These are phyloP conservation scores for Periplaneta americana DNA, from an alignment of 1,140 invertebrate species.

Conservation along the genomic window DNA sequence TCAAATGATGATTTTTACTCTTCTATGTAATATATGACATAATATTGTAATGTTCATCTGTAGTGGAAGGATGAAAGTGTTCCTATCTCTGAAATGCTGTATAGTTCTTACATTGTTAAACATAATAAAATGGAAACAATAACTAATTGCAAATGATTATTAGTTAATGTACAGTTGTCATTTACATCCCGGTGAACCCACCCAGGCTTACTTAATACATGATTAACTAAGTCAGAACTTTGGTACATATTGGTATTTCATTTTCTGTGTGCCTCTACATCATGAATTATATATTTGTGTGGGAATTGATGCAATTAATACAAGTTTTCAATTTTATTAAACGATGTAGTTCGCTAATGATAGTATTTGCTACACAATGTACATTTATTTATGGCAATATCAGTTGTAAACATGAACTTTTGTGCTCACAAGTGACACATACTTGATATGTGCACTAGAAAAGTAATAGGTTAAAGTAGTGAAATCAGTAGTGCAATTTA, in stretches of 20 bases:
- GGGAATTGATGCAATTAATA: background rate
- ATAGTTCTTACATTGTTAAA: background rate
- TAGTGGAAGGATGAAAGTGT: background rate
- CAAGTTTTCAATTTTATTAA: background rate
- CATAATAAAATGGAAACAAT: background rate
- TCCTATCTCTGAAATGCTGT: background rate
- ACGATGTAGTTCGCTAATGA: background rate
- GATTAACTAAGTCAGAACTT: background rate
- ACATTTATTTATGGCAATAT: background rate
- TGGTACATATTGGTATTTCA: background rate
- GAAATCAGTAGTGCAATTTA: background rate
- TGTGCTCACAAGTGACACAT: background rate
- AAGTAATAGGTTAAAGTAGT: background rate
- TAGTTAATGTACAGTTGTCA: background rate
- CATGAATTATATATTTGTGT: background rate
- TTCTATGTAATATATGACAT: no score
- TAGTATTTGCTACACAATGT: background rate
- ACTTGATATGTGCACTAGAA: background rate
- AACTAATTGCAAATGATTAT: background rate
- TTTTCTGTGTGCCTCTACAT: background rate
- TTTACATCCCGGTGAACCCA: background rate
- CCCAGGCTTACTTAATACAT: background rate
- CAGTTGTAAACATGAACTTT: background rate
- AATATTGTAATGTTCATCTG: no score
- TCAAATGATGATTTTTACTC: no score